Conservation (phyloP, 1,140 invertebrate genomes). For the Pseudomyrmex flavicornis region DNA sequence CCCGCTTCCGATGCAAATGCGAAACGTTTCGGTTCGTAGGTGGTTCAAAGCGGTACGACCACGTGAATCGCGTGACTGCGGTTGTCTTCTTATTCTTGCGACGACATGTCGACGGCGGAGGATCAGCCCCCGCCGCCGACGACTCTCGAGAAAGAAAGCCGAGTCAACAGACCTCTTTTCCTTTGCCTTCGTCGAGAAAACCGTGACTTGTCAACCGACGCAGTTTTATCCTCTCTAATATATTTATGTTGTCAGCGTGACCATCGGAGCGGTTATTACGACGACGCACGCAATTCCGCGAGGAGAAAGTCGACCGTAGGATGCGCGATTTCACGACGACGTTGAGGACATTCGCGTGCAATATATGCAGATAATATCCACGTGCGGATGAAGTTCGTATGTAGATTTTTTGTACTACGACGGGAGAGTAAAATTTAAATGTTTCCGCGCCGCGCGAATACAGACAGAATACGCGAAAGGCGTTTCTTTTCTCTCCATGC, state of each 20-base stretch:
- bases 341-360: not conserved
- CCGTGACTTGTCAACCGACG: conserved; percentile 60
- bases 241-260: conserved; percentile 75
- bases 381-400: not conserved
- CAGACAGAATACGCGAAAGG: not conserved
- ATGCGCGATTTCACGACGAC: not conserved
- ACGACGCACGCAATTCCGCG: conserved; percentile 68
- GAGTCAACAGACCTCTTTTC: conserved; percentile 20
- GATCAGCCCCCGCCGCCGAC: not conserved
- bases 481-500: conserved; percentile 60
- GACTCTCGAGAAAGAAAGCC: conserved; percentile 33
- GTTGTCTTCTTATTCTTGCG: conserved; percentile 23
- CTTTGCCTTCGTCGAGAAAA: not conserved
- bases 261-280: conserved; percentile 60
- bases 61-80: conserved; percentile 79
- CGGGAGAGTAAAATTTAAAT: not conserved
- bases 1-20: conserved; percentile 67
- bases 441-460: conserved; percentile 14
- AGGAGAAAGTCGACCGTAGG: not conserved
- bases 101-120: conserved; percentile 14
- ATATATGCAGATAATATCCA: not conserved
- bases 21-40: conserved; percentile 58
- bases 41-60: conserved; percentile 79
- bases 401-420: not conserved
- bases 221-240: conserved; percentile 70